Evolutionary conservation across 1,140 invertebrate species (phyloP).

Genomic region (Pseudomyrmex dendroicus): DNA sequence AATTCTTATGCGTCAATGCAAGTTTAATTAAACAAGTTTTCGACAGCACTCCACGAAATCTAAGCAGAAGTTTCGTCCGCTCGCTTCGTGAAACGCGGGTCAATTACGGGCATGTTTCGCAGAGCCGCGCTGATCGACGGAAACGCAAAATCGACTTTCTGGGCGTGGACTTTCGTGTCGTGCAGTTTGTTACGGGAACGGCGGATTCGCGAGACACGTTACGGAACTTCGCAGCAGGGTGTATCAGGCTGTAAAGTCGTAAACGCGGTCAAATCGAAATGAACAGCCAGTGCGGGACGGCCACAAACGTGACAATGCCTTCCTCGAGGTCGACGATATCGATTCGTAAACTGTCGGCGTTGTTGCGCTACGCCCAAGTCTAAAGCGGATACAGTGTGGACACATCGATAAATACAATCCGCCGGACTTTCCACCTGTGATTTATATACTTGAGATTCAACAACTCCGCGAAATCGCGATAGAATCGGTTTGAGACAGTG

Average conservation of each 20-base stretch:
- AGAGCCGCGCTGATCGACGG: neutral
- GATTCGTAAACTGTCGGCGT: conserved; percentile 61
- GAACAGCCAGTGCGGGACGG: conserved; percentile 37
- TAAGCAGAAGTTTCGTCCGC: neutral
- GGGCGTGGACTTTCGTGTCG: conserved; percentile 4
- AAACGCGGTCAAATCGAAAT: conserved; percentile 63
- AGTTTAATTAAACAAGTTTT: too few relatives aligned
- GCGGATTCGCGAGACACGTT: conserved; percentile 15
- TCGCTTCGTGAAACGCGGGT: neutral
- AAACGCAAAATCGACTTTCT: conserved; percentile 29
- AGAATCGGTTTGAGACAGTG: neutral
- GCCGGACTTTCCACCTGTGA: conserved; percentile 1
- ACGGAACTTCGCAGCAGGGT: conserved; percentile 18
- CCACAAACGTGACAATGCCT: conserved; percentile 51
- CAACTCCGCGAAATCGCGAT: neutral
- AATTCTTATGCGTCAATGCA: too few relatives aligned
- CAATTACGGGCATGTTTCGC: conserved; percentile 3
- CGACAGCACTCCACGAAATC: too few relatives aligned
- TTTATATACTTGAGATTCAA: neutral
- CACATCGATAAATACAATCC: conserved; percentile 38
- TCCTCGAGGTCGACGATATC: conserved; percentile 62
- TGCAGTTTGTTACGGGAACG: conserved; percentile 17
- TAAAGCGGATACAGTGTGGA: conserved; percentile 52
- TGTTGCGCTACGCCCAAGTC: conserved; percentile 28
- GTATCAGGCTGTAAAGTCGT: conserved; percentile 48